These are phyloP conservation scores for Scrobipalpa atriplicella DNA, from an alignment of 2,888 invertebrate species.

Conservation along the genomic window DNA sequence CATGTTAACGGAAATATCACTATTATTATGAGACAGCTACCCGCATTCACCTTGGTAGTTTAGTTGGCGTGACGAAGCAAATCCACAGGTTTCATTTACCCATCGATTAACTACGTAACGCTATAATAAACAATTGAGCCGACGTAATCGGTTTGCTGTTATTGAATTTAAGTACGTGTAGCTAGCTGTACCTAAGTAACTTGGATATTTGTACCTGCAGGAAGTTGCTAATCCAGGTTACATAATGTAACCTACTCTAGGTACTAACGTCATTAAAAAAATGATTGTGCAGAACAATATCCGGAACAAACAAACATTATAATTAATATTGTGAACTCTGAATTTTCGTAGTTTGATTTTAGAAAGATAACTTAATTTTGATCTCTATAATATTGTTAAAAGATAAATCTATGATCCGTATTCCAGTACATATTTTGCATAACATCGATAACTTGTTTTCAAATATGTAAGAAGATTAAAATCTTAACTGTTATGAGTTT, in stretches of 20 bases:
- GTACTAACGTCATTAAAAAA: too few relatives aligned
- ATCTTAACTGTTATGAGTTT: not conserved
- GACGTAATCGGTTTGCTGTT: not conserved
- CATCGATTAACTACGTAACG: slow-evolving; percentile 23
- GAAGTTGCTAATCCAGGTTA: slow-evolving; percentile 8
- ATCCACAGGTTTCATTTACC: slow-evolving; percentile 25
- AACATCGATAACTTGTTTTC: not conserved
- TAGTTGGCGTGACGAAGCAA: slow-evolving; percentile 20
- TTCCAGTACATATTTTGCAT: not conserved
- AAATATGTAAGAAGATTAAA: not conserved
- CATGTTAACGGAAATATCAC: slow-evolving; percentile 5
- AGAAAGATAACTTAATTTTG: too few relatives aligned
- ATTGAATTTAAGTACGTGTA: not conserved
- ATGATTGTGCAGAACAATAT: not conserved
- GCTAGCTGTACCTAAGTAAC: not conserved
- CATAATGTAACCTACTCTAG: not conserved
- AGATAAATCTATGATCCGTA: too few relatives aligned
- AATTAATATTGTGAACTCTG: too few relatives aligned
- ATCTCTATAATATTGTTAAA: too few relatives aligned
- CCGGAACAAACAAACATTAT: too few relatives aligned
- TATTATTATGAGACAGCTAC: not conserved
- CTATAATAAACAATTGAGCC: slow-evolving; percentile 8
- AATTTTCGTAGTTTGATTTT: too few relatives aligned
- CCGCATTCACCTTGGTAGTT: slow-evolving; percentile 1
- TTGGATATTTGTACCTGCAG: not conserved